Evolutionary conservation across 2,888 invertebrate genomes (phyloP).

Genomic region (Nephrotoma flavescens): DNA sequence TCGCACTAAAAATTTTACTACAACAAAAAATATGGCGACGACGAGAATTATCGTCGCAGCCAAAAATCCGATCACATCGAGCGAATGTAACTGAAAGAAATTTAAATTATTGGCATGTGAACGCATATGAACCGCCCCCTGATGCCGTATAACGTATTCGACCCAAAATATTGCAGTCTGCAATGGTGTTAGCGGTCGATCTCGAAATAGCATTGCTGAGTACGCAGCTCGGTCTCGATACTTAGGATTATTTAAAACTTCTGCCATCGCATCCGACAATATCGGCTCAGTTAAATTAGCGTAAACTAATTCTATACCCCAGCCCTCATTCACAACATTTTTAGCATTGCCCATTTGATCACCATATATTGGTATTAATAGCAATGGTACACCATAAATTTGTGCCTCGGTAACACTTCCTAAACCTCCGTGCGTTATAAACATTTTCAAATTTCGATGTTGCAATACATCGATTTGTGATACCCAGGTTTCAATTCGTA

Average conservation of each 20-base stretch:
- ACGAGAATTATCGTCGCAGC: no score
- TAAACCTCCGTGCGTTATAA: conserved; percentile 34
- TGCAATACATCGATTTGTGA: conserved; percentile 37
- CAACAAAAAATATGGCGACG: no score
- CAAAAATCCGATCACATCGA: neutral
- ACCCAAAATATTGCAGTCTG: conserved; percentile 45
- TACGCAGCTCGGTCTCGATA: conserved; percentile 32
- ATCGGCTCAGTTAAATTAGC: conserved; percentile 24
- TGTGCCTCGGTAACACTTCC: conserved; percentile 33
- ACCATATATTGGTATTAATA: conserved; percentile 32
- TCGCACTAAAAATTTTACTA: no score
- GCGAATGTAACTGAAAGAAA: no score
- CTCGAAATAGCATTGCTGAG: conserved; percentile 35
- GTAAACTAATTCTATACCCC: conserved; percentile 27
- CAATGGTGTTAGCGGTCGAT: conserved; percentile 38
- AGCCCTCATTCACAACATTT: conserved; percentile 27
- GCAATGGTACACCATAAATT: conserved; percentile 31
- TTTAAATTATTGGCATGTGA: conserved; percentile 27
- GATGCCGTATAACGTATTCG: conserved; percentile 37
- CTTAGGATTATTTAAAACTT: conserved; percentile 25
- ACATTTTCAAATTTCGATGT: conserved; percentile 31
- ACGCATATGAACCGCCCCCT: conserved; percentile 29
- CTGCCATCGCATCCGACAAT: conserved; percentile 23
- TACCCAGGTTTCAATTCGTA: conserved; percentile 36
- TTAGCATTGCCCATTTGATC: conserved; percentile 32